phyloP scores from a whole-genome alignment of 2,113 vertebrate genomes.

The Chaenocephalus aceratus region DNA sequence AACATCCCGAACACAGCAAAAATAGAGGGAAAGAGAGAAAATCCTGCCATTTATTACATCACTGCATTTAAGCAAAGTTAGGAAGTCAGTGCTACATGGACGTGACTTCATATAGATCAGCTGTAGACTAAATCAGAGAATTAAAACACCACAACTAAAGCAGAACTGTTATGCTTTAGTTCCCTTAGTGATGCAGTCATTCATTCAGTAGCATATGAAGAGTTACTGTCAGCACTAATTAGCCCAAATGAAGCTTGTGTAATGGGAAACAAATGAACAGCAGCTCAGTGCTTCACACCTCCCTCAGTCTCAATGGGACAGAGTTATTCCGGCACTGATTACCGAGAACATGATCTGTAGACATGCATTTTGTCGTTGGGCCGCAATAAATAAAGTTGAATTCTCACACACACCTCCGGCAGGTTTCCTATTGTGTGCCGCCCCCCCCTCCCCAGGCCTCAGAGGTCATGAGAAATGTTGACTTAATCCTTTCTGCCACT shows the following conservation, averaged over 20 bases:
- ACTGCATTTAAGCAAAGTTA: too few species aligned
- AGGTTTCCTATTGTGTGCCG: slow-evolving; percentile 31
- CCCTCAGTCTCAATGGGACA: slow-evolving; percentile 33
- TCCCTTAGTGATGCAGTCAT: slow-evolving; percentile 70
- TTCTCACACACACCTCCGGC: slow-evolving; percentile 17
- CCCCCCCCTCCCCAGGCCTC: slow-evolving; percentile 39
- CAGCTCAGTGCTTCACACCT: too few species aligned
- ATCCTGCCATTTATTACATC: too few species aligned
- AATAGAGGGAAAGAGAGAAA: too few species aligned
- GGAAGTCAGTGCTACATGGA: too few species aligned
- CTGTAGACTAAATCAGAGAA: not conserved
- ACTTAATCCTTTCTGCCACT: slow-evolving; percentile 77
- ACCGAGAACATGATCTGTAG: not conserved
- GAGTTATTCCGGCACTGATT: slow-evolving; percentile 39
- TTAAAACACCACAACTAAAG: not conserved
- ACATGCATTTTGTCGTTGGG: not conserved
- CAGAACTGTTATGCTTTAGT: slow-evolving; percentile 41
- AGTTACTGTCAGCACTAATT: slow-evolving; percentile 77
- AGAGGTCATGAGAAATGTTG: slow-evolving; percentile 84
- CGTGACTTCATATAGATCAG: too few species aligned
- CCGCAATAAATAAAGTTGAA: not conserved
- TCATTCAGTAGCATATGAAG: slow-evolving; percentile 80
- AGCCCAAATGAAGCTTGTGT: slow-evolving; percentile 74
- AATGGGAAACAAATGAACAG: slow-evolving; percentile 81
- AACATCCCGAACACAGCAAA: too few species aligned